Evolutionary conservation across 2,888 invertebrate genomes (phyloP).

Genomic region (Patella ulyssiponensis): DNA sequence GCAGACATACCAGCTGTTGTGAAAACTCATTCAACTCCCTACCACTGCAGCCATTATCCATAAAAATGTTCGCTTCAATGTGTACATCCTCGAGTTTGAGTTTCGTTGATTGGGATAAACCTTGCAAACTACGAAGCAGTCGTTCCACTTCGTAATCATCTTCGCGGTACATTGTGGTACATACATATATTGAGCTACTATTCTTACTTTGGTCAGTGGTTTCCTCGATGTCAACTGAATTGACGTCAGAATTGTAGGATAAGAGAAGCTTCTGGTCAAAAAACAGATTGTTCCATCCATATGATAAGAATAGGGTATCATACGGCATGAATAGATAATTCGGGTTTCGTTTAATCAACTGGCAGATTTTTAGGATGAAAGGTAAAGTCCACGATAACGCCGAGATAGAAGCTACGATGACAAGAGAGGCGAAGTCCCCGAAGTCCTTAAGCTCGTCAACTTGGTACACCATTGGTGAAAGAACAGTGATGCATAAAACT

Average conservation of each 20-base stretch:
- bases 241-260: conserved; percentile 39
- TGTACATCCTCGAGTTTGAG: conserved; percentile 29
- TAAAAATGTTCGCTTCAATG: conserved; percentile 44
- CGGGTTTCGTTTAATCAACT: conserved; percentile 20
- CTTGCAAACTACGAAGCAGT: conserved; percentile 37
- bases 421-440: conserved; percentile 34
- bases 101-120: conserved; percentile 33
- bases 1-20: conserved; percentile 39
- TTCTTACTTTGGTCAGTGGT: not conserved
- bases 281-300: conserved; percentile 42
- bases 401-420: conserved; percentile 33
- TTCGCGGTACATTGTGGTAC: conserved; percentile 49
- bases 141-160: conserved; percentile 48
- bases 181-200: conserved; percentile 39
- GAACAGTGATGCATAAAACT: conserved; percentile 30
- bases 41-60: conserved; percentile 42
- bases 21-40: conserved; percentile 40
- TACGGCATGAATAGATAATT: conserved; percentile 36
- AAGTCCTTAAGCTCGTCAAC: conserved; percentile 39
- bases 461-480: conserved; percentile 29
- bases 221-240: conserved; percentile 1
- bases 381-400: conserved; percentile 41
- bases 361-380: conserved; percentile 28
- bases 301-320: conserved; percentile 40
- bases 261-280: conserved; percentile 42